Evolutionary conservation across 1,140 invertebrate genomes (phyloP).

Genomic region (Drosophila saltans): DNA sequence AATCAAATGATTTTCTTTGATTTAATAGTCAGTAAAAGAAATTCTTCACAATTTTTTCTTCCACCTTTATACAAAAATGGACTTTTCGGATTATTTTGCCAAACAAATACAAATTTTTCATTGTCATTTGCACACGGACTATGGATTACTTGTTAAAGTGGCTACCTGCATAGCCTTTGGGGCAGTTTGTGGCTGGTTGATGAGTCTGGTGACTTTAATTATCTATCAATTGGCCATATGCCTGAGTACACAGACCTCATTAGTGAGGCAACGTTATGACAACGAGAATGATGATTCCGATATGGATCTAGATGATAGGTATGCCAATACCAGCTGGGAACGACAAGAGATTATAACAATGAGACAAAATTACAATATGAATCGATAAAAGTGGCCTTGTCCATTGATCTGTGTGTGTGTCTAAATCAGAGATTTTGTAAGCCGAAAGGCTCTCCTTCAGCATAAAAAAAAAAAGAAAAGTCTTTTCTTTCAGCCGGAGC

Average conservation of each 20-base stretch:
- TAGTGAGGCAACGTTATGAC: background rate
- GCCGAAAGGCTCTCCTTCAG: background rate
- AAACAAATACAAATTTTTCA: constrained; percentile 50
- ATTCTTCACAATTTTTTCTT: too few relatives aligned
- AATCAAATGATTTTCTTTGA: background rate
- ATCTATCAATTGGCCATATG: constrained; percentile 46
- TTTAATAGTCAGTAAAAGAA: constrained; percentile 5
- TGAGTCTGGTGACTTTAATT: constrained; percentile 46
- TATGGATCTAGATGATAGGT: constrained; percentile 39
- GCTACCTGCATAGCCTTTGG: constrained; percentile 65
- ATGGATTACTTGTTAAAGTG: constrained; percentile 49
- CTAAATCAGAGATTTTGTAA: constrained; percentile 8
- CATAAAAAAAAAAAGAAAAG: background rate
- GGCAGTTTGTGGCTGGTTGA: constrained; percentile 54
- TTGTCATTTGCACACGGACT: constrained; percentile 46
- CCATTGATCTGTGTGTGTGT: constrained; percentile 38
- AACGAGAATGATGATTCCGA: constrained; percentile 53
- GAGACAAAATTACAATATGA: background rate
- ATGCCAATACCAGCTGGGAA: constrained; percentile 1
- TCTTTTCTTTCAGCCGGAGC: constrained; percentile 6
- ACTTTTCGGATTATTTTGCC: constrained; percentile 44
- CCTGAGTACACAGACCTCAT: constrained; percentile 23
- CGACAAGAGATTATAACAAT: background rate
- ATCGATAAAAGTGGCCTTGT: constrained; percentile 16
- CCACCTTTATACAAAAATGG: constrained; percentile 29